Evolutionary conservation across 2,888 invertebrate species (phyloP), one percentile per base, ranked within the genome.

Genomic region (Priocnemis perturbator): DNA sequence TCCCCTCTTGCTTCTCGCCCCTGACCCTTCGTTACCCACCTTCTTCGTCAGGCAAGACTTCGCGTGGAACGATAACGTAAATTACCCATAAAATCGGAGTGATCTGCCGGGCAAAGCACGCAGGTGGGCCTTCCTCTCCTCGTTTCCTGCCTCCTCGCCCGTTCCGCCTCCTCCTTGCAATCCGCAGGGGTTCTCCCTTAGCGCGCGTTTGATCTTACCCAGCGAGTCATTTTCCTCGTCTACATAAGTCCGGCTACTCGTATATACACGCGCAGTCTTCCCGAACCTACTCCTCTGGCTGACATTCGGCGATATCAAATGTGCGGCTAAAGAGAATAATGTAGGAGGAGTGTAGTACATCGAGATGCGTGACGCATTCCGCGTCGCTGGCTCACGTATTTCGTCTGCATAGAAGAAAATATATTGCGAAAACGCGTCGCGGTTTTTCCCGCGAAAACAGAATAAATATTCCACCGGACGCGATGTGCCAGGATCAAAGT

Each of bases 61-160:
- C 19, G 17, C 37, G 37, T n/a, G 17, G n/a, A 66, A 56, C 66
- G 77, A 74, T 74, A 73, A 70, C 69, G 53, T 20, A 67, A 71
- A 71, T 73, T 59, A 69, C 56, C 61, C 68, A 65, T 74, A 70
- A 72, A 71, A 74, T 74, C 67, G 63, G 47, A 47, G 64, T 63
- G 66, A 72, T 66, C 58, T n/a, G 61, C 48, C 58, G 47, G 60
- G 53, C 65, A 37, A 68, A 48, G 47, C 58, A 48, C 26, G 47
- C 17, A 55, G 30, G n/a, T 21, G 50, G 45, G 52, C 50, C 55
- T 23, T 63, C 15, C 55, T 52, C 30, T n/a, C n/a, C n/a, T n/a
- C 21, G 44, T 61, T 52, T 37, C 26, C 26, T 26, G 7, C 26
- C n/a, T 11, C 37, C 14, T 11, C 37, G 37, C 7, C 37, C 26